phyloP scores from a whole-genome alignment of 2,888 invertebrate genomes.

The Zhuqinia jingwanae region DNA sequence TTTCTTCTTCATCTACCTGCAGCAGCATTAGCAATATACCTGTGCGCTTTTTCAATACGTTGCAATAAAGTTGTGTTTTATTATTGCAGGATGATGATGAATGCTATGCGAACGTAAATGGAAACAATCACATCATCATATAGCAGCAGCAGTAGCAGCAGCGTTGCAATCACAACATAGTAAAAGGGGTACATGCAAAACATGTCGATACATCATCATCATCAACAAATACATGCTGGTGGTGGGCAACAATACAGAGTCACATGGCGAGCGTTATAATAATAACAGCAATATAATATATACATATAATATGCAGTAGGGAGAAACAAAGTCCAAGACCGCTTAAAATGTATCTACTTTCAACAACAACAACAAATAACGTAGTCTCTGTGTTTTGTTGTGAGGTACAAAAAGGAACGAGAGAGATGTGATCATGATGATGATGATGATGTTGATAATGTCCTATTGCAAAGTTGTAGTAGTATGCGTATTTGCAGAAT shows the following conservation, averaged over 20 bases:
- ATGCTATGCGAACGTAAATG: too few species aligned
- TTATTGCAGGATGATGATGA: neutral
- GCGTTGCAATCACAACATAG: neutral
- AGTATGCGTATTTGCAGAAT: neutral
- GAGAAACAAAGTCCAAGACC: constrained; percentile 28
- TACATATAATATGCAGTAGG: neutral
- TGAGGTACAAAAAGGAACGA: constrained; percentile 6
- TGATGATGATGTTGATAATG: too few species aligned
- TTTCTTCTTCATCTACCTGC: neutral
- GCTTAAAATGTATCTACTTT: neutral
- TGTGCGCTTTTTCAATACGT: neutral
- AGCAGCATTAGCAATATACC: neutral
- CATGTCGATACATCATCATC: neutral
- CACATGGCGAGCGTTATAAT: constrained; percentile 35
- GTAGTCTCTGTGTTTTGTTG: neutral
- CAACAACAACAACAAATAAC: neutral
- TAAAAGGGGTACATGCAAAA: constrained; percentile 20
- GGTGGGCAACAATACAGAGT: constrained; percentile 12
- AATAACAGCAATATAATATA: neutral
- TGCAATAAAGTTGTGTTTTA: neutral
- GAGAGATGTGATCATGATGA: neutral
- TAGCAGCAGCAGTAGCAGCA: neutral
- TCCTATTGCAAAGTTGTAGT: neutral
- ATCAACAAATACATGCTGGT: neutral
- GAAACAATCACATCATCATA: neutral